Percentiles rank a stretch among this genome's conserved stretches.
Conservation (phyloP, 2,797 vertebrate species). For the Gastrophryne carolinensis region DNA sequence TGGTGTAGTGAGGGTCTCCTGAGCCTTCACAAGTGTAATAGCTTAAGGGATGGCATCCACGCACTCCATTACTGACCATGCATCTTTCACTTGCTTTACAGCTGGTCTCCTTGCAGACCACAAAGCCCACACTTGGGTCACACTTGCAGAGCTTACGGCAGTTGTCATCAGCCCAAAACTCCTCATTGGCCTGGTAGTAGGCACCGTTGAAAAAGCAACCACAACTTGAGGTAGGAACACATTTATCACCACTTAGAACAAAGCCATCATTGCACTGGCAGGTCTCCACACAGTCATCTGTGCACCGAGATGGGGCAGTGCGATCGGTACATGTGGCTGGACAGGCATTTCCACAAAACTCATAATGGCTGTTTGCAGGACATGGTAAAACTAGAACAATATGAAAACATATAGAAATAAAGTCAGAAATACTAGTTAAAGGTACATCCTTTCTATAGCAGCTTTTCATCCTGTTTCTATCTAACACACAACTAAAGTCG, state of each 20-base stretch:
- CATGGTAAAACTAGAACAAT: constrained; percentile 68
- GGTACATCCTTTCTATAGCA: not conserved
- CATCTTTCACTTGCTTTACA: constrained; percentile 68
- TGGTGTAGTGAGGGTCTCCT: constrained; percentile 73
- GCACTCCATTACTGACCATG: constrained; percentile 59
- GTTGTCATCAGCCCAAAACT: constrained; percentile 65
- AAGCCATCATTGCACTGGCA: constrained; percentile 73
- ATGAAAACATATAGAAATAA: not conserved
- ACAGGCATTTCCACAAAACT: constrained; percentile 72
- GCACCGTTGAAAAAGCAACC: constrained; percentile 70
- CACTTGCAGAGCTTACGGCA: constrained; percentile 70
- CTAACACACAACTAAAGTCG: no score
- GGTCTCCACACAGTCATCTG: constrained; percentile 64
- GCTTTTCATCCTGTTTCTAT: not conserved
- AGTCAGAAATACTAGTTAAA: not conserved
- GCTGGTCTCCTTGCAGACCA: constrained; percentile 62
- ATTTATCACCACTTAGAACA: constrained; percentile 69
- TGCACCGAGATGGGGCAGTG: constrained; percentile 51
- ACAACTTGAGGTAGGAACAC: constrained; percentile 65
- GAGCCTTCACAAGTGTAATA: constrained; percentile 63
- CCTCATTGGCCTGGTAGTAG: constrained; percentile 69
- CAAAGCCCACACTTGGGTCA: constrained; percentile 54
- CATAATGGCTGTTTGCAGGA: constrained; percentile 74
- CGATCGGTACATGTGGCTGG: constrained; percentile 65
- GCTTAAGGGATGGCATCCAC: constrained; percentile 62